Conservation (phyloP, 2,888 invertebrate genomes). For the Acrocyrtus sp. region DNA sequence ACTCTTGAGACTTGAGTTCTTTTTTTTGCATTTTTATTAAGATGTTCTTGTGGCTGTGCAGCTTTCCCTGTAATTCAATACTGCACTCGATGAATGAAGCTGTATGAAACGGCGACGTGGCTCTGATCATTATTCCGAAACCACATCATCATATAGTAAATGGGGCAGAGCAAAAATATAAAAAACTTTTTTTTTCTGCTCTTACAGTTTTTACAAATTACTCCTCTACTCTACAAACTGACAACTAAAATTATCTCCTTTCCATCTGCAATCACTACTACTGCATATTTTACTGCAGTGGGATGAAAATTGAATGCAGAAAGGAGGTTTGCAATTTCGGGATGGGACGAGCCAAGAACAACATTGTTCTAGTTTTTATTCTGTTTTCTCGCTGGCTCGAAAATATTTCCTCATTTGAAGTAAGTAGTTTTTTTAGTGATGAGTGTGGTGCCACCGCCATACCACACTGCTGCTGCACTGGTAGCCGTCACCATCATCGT, state of each 20-base stretch:
- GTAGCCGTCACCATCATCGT: no score
- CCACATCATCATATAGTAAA: constrained; percentile 17
- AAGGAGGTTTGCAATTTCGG: constrained; percentile 1
- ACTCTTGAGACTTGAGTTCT: no score
- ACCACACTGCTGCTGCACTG: no score
- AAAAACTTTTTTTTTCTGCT: neutral
- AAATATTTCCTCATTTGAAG: constrained; percentile 21
- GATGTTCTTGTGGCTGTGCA: no score
- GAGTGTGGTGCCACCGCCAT: no score
- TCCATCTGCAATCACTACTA: constrained; percentile 26
- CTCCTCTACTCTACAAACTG: no score
- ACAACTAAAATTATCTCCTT: constrained; percentile 15
- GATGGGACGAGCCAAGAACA: constrained; percentile 16
- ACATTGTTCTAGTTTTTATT: constrained; percentile 34
- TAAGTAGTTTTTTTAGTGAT: constrained; percentile 19
- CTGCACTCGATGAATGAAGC: constrained; percentile 20
- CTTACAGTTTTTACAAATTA: neutral
- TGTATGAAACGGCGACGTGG: no score
- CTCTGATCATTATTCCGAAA: constrained; percentile 15
- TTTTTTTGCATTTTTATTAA: no score
- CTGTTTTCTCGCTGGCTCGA: no score
- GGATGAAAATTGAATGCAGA: no score
- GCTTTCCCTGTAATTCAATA: constrained; percentile 18
- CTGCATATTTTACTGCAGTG: no score
- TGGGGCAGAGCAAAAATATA: constrained; percentile 13